Evolutionary conservation across 2,888 invertebrate genomes (phyloP).

Genomic region (Aspidiotus destructor): DNA sequence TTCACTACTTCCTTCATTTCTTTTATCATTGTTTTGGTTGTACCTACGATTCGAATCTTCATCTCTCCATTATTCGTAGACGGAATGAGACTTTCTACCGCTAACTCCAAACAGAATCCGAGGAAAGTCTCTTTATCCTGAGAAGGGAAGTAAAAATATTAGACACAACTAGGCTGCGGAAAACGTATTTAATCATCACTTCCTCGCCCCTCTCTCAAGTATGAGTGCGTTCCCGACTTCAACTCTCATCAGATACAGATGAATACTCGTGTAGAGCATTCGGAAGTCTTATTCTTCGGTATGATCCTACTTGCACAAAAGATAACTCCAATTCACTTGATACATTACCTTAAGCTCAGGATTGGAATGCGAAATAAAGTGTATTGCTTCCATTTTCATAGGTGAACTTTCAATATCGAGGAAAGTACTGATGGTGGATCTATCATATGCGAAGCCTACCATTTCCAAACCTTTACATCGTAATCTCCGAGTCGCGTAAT

Average conservation of each 20-base stretch:
- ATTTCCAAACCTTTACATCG: slow-evolving; percentile 29
- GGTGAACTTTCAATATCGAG: not conserved
- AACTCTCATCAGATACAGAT: no score
- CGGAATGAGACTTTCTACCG: slow-evolving; percentile 7
- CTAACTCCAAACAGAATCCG: slow-evolving; percentile 14
- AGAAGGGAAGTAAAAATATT: not conserved
- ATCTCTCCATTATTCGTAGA: not conserved
- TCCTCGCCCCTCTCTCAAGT: no score
- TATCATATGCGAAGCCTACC: slow-evolving; percentile 3
- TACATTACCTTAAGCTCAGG: slow-evolving; percentile 20
- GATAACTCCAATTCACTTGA: not conserved
- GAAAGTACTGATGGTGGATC: not conserved
- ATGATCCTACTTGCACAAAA: not conserved
- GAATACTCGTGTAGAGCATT: no score
- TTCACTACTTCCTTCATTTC: slow-evolving; percentile 13
- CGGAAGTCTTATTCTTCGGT: not conserved
- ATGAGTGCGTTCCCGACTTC: no score
- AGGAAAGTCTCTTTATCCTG: slow-evolving; percentile 14
- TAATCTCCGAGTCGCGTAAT: slow-evolving; percentile 14
- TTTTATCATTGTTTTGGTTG: not conserved
- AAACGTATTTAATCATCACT: no score
- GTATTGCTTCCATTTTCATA: slow-evolving; percentile 7
- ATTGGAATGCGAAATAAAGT: slow-evolving; percentile 15
- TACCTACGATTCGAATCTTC: slow-evolving; percentile 18
- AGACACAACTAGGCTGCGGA: not conserved